A percentile compares a stretch with the other conserved stretches of the same genome.
These are phyloP conservation scores for Tethya wilhelma DNA, from an alignment of 37 sponge, comb jelly and placozoan species.

Conservation along the genomic window DNA sequence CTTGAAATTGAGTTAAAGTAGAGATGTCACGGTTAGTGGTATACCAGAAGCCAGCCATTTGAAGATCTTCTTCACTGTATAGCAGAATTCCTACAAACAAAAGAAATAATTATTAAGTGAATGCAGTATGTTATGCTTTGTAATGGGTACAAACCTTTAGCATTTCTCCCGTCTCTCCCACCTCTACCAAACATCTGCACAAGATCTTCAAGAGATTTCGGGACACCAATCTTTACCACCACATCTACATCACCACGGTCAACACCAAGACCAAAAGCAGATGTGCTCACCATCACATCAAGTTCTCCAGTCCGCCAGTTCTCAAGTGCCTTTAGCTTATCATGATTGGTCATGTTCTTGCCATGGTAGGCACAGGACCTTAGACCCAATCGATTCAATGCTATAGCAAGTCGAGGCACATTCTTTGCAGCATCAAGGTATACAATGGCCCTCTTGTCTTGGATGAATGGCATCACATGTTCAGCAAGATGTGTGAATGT, in stretches of 20 bases:
- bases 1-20: too few relatives aligned
- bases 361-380: slow-evolving; percentile 16
- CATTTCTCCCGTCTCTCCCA: not conserved
- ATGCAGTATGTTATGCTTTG: too few relatives aligned
- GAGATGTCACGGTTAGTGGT: too few relatives aligned
- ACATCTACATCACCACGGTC: not conserved
- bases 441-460: slow-evolving; percentile 1
- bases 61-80: too few relatives aligned
- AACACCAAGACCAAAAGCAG: not conserved
- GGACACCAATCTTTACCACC: not conserved
- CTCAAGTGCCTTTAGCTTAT: slow-evolving; percentile 1
- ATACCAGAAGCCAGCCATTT: too few relatives aligned
- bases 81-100: too few relatives aligned
- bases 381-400: slow-evolving; percentile 2
- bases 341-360: slow-evolving; percentile 14
- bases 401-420: slow-evolving; percentile 18
- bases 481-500: too few relatives aligned
- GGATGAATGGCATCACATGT: too few relatives aligned
- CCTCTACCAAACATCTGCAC: not conserved
- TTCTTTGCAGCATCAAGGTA: slow-evolving; percentile 2
- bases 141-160: too few relatives aligned
- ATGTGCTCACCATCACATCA: not conserved
- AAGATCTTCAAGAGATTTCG: not conserved
- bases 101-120: too few relatives aligned
- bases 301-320: slow-evolving; percentile 3